Percentiles rank a stretch among this genome's conserved stretches.
Evolutionary conservation across 2,888 invertebrate genomes (phyloP).

Genomic region (Phyto melanocephala): DNA sequence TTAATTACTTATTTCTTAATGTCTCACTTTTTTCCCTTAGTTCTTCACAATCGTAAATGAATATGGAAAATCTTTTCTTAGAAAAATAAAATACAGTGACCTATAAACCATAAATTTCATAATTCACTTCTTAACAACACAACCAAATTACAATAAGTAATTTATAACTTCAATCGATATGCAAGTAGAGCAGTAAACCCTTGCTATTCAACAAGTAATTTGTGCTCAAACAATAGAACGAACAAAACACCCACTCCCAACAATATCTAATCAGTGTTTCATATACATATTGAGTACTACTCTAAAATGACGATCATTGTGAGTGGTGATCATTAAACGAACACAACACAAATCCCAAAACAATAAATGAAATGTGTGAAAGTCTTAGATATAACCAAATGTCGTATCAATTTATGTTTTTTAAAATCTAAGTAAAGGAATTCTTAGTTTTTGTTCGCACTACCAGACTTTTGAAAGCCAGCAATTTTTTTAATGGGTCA

Average conservation of each 20-base stretch:
- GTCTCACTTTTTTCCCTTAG: too few relatives aligned
- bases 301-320: not conserved
- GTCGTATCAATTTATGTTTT: not conserved
- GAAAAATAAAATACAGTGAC: constrained; percentile 36
- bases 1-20: too few relatives aligned
- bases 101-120: constrained; percentile 51
- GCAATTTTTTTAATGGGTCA: constrained; percentile 30
- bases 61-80: not conserved
- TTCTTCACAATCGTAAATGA: not conserved
- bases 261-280: constrained; percentile 30
- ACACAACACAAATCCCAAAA: not conserved
- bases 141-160: not conserved
- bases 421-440: not conserved
- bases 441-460: not conserved
- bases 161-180: not conserved
- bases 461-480: not conserved
- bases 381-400: not conserved
- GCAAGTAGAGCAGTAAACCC: constrained; percentile 6
- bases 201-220: constrained; percentile 44
- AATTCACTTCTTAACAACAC: constrained; percentile 39
- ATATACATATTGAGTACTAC: not conserved
- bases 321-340: not conserved
- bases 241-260: constrained; percentile 39
- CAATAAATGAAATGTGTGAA: constrained; percentile 31
- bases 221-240: not conserved